Base-by-base conservation (phyloP, 2,888 invertebrate genomes). In the Bombylius discolor region DNA sequence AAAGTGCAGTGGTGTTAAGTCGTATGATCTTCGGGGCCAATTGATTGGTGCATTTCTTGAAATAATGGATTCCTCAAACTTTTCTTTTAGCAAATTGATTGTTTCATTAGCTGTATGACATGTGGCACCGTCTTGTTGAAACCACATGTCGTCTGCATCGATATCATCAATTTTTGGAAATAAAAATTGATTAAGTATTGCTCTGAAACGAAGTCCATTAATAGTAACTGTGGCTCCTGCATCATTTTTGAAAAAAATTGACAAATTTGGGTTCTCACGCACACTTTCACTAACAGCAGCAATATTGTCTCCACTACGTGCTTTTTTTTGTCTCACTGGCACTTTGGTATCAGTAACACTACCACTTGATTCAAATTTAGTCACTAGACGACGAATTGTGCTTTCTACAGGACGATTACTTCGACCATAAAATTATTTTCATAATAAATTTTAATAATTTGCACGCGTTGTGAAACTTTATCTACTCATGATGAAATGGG, bases 311-410 rank as follows among this genome's bases (percentile, higher is more conserved):
- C 45, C 58, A 44, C 49, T 49, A 49, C 13, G 49, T 33, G 45
- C 49, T 11, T 33, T 56, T 36, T 48, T 31, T 56, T 32, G 34
- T 36, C 48, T 44, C 52, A 52, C 49, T 45, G 48, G 56, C 13
- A 49, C 50, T 47, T 47, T 47, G 31, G 12, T 31, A 39, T 53
- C 47, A 45, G 49, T 33, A 34, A 54, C 33, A n/a, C 33, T n/a
- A 36, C 14, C 44, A 32, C 33, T 57, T 54, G 56, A 53, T 56
- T 39, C 55, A 58, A 59, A 55, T 58, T 59, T 59, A 51, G 45
- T 51, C 58, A 47, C 47, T 47, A 47, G 47, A n/a, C 5, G 5
- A 33, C 34, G 49, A 14, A 13, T 51, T 49, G 34, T 49, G n/a
- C n/a, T n/a, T n/a, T n/a, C n/a, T n/a, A n/a, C n/a, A n/a, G n/a